Conservation (phyloP, 2,888 invertebrate genomes). For the Metopia argyrocephala region DNA sequence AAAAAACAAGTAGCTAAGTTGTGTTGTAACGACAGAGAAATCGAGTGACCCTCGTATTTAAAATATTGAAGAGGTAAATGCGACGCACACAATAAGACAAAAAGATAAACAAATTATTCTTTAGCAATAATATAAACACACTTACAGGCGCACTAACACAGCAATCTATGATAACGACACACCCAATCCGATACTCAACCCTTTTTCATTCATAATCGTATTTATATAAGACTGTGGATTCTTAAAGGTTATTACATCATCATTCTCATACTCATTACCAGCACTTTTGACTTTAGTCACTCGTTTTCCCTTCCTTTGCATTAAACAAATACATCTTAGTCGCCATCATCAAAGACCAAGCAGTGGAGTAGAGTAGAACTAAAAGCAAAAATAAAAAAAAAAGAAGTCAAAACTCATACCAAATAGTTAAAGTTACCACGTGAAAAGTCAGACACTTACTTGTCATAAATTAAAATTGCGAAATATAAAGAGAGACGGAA, state of each 20-base stretch:
- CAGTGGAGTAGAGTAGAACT: not conserved
- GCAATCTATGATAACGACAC: not conserved
- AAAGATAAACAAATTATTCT: conserved; percentile 27
- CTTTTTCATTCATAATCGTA: conserved; percentile 6
- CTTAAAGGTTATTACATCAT: conserved; percentile 56
- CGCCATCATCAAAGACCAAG: conserved; percentile 37
- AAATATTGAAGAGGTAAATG: not conserved
- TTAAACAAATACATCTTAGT: not conserved
- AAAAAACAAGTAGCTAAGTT: too few species aligned
- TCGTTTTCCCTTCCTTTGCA: too few species aligned
- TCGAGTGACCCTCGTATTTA: conserved; percentile 7
- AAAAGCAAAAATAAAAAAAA: conserved; percentile 14
- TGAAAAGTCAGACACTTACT: conserved; percentile 63
- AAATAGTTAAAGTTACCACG: conserved; percentile 56
- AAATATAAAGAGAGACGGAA: not conserved
- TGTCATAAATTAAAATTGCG: conserved; percentile 63
- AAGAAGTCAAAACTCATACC: conserved; percentile 49
- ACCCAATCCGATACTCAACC: conserved; percentile 16
- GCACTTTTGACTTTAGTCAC: not conserved
- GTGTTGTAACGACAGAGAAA: too few species aligned
- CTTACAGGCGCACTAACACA: not conserved
- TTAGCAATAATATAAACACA: not conserved
- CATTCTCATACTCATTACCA: conserved; percentile 27
- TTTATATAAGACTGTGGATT: conserved; percentile 33
- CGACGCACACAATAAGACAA: conserved; percentile 25